Percentiles rank a stretch among this genome's conserved stretches.
Conservation (phyloP, 2,113 vertebrate genomes). For the Oreotrochilus melanogaster region DNA sequence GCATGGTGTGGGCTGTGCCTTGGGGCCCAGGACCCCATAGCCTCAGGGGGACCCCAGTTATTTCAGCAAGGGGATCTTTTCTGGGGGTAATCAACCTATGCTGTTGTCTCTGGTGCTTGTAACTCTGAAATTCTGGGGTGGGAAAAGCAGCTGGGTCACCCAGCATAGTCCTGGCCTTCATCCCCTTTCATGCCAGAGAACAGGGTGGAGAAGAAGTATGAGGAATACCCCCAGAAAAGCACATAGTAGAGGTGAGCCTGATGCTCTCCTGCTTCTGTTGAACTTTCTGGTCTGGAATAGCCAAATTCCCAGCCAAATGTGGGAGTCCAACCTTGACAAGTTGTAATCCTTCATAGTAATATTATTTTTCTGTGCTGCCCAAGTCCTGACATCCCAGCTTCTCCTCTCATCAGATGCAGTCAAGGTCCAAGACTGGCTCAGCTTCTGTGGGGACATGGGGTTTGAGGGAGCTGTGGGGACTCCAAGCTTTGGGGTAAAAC, state of each 20-base stretch:
- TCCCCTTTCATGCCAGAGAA: neutral
- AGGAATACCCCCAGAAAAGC: neutral
- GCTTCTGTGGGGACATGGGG: rapidly evolving
- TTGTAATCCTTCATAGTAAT: neutral
- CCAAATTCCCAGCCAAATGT: neutral
- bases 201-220: rapidly evolving
- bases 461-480: neutral
- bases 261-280: neutral
- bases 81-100: neutral
- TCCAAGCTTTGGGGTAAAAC: neutral
- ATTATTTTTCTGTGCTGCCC: neutral
- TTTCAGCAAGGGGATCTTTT: neutral
- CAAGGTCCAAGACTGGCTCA: rapidly evolving
- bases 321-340: neutral
- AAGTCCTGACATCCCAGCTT: neutral
- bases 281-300: neutral
- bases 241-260: neutral
- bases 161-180: rapidly evolving
- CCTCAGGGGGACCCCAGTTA: rapidly evolving
- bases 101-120: neutral
- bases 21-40: neutral
- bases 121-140: neutral
- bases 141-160: neutral
- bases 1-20: rapidly evolving
- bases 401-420: neutral